Evolutionary conservation across 2,797 vertebrate genomes (phyloP).

Genomic region (Falco novaeseelandiae): DNA sequence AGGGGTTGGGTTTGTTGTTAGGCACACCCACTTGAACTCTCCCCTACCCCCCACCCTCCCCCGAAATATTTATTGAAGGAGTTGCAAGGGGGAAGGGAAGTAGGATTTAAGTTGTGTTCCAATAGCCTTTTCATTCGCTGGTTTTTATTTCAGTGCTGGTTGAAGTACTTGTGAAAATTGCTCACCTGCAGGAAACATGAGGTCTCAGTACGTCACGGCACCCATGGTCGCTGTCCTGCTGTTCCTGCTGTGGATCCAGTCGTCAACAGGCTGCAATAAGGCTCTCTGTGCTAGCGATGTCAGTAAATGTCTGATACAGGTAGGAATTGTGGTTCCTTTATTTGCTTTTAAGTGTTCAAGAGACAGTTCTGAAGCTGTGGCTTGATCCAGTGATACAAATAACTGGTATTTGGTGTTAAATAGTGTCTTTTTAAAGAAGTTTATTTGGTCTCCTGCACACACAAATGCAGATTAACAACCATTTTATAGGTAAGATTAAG

Average conservation of each 20-base stretch:
- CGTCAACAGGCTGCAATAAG: conserved; percentile 90
- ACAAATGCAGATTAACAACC: background rate
- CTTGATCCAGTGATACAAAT: background rate
- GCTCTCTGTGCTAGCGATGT: conserved; percentile 97
- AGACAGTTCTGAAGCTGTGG: background rate
- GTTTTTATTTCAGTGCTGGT: conserved; percentile 54
- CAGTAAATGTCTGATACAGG: conserved; percentile 99
- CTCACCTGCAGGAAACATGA: conserved; percentile 83
- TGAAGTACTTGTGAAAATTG: background rate
- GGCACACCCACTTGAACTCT: background rate
- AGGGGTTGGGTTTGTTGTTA: background rate
- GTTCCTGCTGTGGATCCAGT: conserved; percentile 81
- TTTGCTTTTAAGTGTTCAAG: background rate
- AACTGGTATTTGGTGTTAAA: background rate
- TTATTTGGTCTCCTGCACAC: background rate
- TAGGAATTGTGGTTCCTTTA: conserved; percentile 29
- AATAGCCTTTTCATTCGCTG: background rate
- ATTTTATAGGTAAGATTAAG: background rate
- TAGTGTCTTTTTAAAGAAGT: background rate
- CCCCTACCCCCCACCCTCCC: too few relatives aligned
- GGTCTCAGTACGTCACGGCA: conserved; percentile 74
- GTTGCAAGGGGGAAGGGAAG: background rate
- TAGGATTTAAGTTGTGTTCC: background rate
- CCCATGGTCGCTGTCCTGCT: conserved; percentile 77
- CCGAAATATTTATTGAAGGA: background rate